These are phyloP conservation scores for Nyctibius grandis DNA, from an alignment of 2,797 vertebrate genomes.

Conservation along the genomic window DNA sequence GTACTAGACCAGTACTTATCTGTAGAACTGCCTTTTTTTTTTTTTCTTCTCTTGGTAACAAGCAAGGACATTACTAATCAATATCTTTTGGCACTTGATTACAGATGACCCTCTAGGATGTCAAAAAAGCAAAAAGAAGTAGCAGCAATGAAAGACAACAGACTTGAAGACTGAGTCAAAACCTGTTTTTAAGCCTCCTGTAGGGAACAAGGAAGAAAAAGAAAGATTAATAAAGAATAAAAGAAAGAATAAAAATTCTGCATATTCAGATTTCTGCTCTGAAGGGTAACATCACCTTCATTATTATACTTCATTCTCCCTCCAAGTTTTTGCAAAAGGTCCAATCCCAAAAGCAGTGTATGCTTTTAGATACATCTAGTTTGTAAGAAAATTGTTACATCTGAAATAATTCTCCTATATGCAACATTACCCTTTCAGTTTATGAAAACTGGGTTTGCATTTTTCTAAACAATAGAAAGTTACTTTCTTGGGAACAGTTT, in stretches of 20 bases:
- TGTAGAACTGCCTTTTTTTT: neutral
- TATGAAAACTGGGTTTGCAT: neutral
- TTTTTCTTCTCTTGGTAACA: neutral
- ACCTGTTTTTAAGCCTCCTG: neutral
- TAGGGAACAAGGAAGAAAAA: neutral
- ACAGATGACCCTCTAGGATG: neutral
- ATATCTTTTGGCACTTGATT: neutral
- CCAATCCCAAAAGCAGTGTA: neutral
- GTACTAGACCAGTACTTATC: neutral
- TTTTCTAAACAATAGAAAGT: neutral
- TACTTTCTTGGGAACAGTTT: neutral
- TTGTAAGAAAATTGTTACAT: neutral
- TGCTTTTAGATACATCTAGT: neutral
- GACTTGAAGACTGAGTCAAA: neutral
- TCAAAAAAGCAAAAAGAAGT: neutral
- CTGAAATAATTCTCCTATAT: neutral
- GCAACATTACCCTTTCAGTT: neutral
- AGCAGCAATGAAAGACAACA: neutral
- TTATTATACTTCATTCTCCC: neutral
- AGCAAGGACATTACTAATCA: neutral
- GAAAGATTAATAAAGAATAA: neutral
- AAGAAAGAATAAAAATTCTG: neutral
- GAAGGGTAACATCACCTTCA: neutral
- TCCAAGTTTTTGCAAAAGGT: neutral
- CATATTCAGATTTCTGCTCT: neutral